Evolutionary conservation across 2,888 invertebrate species (phyloP).

Genomic region (Parthenolecanium corni): DNA sequence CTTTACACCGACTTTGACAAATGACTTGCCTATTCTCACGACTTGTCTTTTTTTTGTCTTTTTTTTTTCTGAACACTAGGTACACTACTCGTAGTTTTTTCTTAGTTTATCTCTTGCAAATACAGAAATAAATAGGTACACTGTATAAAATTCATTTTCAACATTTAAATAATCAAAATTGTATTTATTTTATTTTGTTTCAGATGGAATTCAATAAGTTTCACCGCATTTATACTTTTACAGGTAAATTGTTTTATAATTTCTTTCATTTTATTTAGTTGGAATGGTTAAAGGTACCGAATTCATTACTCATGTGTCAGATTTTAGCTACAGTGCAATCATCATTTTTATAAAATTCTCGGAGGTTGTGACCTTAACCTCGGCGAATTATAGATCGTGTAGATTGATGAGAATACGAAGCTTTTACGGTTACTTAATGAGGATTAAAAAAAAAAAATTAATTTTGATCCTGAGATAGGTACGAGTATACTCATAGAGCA

Average conservation of each 20-base stretch:
- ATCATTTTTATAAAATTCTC: neutral
- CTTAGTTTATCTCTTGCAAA: no score
- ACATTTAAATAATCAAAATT: neutral
- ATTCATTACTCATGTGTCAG: neutral
- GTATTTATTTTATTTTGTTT: constrained; percentile 10
- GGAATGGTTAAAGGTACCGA: neutral
- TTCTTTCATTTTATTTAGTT: neutral
- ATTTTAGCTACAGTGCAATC: neutral
- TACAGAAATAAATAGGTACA: neutral
- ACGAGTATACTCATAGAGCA: no score
- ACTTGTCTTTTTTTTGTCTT: neutral
- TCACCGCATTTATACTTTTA: constrained; percentile 10
- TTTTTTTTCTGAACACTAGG: neutral
- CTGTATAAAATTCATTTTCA: neutral
- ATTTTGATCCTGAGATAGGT: no score
- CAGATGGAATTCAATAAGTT: constrained; percentile 16
- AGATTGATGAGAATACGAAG: no score
- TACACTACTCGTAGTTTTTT: neutral
- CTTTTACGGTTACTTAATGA: no score
- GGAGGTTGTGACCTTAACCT: no score
- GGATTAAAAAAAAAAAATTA: no score
- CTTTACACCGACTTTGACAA: neutral
- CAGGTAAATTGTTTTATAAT: constrained; percentile 1
- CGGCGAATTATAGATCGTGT: no score
- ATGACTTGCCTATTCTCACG: neutral